Conservation (phyloP, 1,140 invertebrate genomes). For the Lasioglossum albipes region DNA sequence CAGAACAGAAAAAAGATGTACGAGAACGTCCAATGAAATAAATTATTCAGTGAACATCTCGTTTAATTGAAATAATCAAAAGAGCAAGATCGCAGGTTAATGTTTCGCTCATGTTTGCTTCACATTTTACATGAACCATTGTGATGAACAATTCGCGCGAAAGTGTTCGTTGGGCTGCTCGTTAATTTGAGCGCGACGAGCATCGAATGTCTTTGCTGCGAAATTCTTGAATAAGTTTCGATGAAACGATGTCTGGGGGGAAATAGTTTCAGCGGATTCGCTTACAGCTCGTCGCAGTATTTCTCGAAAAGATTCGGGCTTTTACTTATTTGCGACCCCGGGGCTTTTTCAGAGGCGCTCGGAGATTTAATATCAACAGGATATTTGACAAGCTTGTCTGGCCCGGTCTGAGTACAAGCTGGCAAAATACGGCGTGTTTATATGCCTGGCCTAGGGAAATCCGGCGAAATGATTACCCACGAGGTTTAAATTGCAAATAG, state of each 20-base stretch:
- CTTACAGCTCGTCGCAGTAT: neutral
- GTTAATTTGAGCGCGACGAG: neutral
- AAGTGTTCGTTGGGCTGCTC: too few relatives aligned
- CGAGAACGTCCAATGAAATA: too few relatives aligned
- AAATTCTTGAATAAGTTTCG: slow-evolving; percentile 3
- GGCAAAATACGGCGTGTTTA: slow-evolving; percentile 29
- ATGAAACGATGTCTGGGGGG: neutral
- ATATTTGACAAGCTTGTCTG: slow-evolving; percentile 33
- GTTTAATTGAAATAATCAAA: too few relatives aligned
- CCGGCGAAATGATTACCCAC: slow-evolving; percentile 35
- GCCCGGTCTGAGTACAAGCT: neutral
- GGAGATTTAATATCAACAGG: slow-evolving; percentile 46
- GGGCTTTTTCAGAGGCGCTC: slow-evolving; percentile 9
- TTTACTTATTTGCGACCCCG: slow-evolving; percentile 13
- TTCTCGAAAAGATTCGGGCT: slow-evolving; percentile 3
- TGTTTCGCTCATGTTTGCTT: too few relatives aligned
- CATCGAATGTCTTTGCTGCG: neutral
- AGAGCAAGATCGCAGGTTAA: too few relatives aligned
- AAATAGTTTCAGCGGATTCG: neutral
- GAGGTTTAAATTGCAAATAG: slow-evolving; percentile 55
- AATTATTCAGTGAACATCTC: too few relatives aligned
- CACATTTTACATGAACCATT: too few relatives aligned
- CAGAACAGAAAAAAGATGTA: too few relatives aligned
- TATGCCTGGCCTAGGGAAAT: slow-evolving; percentile 18
- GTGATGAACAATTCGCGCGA: too few relatives aligned